Conservation (phyloP, 2,113 vertebrate species). For the Leptodactylus fuscus region DNA sequence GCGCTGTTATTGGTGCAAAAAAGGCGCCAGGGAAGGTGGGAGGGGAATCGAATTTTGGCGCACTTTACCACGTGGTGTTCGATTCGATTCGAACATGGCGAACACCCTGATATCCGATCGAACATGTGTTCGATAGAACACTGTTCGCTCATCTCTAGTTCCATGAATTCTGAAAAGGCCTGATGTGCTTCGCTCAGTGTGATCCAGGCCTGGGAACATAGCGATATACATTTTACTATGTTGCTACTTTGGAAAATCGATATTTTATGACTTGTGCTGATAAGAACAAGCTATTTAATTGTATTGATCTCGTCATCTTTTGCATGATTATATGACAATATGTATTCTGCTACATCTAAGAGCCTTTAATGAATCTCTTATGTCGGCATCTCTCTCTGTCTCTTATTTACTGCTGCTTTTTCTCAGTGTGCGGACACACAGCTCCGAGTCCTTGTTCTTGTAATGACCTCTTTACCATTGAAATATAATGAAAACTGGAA, state of each 20-base stretch:
- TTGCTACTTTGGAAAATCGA: background rate
- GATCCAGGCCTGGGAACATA: background rate
- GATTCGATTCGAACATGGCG: no score
- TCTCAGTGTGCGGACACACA: background rate
- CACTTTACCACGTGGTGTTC: no score
- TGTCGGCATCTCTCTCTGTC: background rate
- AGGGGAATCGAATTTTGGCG: no score
- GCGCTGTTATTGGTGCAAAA: no score
- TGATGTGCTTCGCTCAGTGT: background rate
- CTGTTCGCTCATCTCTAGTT: no score
- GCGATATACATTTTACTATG: background rate
- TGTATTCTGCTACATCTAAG: background rate
- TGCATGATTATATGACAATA: background rate
- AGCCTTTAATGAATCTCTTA: background rate
- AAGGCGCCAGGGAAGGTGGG: no score
- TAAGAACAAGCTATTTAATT: background rate
- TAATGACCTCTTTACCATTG: constrained; percentile 55
- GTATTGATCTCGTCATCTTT: background rate
- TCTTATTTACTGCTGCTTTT: background rate
- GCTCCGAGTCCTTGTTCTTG: background rate
- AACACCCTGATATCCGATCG: no score
- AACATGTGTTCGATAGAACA: no score
- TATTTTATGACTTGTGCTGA: background rate
- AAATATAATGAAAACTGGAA: constrained; percentile 58
- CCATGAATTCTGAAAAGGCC: constrained; percentile 31